Evolutionary conservation across 2,797 vertebrate genomes (phyloP).

Genomic region (Todus mexicanus): DNA sequence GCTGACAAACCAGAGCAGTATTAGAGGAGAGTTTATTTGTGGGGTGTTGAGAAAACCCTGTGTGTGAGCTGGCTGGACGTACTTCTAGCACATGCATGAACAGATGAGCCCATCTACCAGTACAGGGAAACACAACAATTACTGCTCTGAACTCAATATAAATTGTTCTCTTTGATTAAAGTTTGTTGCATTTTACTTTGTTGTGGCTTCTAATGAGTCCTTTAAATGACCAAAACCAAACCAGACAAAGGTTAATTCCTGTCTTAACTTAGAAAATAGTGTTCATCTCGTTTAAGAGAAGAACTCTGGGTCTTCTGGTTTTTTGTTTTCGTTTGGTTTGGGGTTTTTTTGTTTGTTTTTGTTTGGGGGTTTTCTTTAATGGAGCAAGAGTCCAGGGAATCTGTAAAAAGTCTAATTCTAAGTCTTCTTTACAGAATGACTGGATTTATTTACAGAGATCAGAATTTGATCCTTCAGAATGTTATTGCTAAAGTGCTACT

Average conservation of each 20-base stretch:
- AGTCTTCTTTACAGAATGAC: not conserved
- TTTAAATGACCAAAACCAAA: not conserved
- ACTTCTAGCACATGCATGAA: not conserved
- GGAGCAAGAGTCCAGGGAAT: not conserved
- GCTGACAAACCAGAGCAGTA: not conserved
- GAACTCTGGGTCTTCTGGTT: not conserved
- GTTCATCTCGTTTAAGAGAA: not conserved
- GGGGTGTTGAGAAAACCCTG: not conserved
- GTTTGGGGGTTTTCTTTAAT: constrained; percentile 23
- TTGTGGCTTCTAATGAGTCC: not conserved
- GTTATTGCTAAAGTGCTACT: not conserved
- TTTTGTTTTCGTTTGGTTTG: too few species aligned
- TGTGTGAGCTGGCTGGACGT: not conserved
- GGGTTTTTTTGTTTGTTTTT: too few species aligned
- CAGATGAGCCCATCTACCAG: not conserved
- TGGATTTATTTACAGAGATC: not conserved
- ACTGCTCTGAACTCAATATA: not conserved
- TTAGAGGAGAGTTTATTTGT: not conserved
- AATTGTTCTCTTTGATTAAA: not conserved
- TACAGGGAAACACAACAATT: not conserved
- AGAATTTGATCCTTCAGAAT: not conserved
- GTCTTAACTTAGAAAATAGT: not conserved
- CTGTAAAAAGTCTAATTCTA: not conserved
- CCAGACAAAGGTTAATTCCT: not conserved
- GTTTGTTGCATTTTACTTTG: not conserved